Conservation (phyloP, 1,140 invertebrate species). For the Rhopalosiphum maidis region DNA sequence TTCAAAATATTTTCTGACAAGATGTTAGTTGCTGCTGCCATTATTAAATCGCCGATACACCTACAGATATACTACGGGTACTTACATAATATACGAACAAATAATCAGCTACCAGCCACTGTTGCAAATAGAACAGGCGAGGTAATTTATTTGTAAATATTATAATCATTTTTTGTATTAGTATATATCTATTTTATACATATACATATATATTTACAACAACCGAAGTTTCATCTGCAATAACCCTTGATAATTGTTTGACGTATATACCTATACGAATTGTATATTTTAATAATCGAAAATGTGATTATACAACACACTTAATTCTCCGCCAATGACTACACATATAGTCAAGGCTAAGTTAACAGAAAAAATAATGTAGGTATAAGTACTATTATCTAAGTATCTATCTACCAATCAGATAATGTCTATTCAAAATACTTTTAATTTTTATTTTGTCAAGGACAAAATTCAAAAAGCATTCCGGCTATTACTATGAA, state of each 20-base stretch:
- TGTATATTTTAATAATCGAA: background rate
- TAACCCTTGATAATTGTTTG: constrained; percentile 1
- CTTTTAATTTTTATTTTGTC: background rate
- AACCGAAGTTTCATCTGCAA: background rate
- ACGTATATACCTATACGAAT: background rate
- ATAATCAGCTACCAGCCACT: background rate
- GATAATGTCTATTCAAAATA: background rate
- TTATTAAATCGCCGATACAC: background rate
- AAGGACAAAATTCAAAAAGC: too few species aligned
- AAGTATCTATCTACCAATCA: background rate
- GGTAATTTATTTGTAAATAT: background rate
- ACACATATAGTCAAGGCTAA: background rate
- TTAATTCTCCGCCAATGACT: background rate
- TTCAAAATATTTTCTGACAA: background rate
- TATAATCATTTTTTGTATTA: background rate
- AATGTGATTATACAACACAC: background rate
- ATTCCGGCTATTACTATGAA: too few species aligned
- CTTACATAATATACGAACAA: background rate
- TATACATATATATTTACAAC: background rate
- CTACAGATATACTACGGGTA: background rate
- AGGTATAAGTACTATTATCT: background rate
- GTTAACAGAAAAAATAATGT: background rate
- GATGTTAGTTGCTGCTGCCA: background rate
- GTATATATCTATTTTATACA: background rate
- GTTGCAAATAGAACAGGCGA: background rate